These are phyloP conservation scores for Synanthedon andrenaeformis DNA, from an alignment of 2,888 invertebrate species.

Conservation along the genomic window DNA sequence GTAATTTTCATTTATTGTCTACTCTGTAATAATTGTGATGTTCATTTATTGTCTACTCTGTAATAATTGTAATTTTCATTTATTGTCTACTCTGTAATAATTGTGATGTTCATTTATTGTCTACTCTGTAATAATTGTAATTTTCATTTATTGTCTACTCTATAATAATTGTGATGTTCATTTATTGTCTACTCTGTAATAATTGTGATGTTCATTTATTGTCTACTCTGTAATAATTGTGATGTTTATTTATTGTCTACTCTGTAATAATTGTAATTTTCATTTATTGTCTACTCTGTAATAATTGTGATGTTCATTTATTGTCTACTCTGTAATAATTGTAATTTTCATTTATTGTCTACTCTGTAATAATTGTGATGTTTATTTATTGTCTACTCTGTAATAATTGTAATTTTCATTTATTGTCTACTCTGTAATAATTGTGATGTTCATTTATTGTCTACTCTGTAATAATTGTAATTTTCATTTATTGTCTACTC, in stretches of 20 bases:
- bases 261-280: slow-evolving; percentile 14
- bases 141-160: slow-evolving; percentile 7
- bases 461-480: slow-evolving; percentile 14
- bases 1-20: no score
- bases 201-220: no score
- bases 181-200: slow-evolving; percentile 14
- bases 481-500: slow-evolving; percentile 7
- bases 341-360: no score
- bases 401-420: no score
- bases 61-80: no score
- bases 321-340: slow-evolving; percentile 14
- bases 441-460: no score
- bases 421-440: slow-evolving; percentile 14
- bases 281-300: slow-evolving; percentile 14
- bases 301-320: no score
- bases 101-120: no score
- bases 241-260: no score
- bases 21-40: slow-evolving; percentile 14
- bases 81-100: slow-evolving; percentile 14
- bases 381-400: slow-evolving; percentile 14
- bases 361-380: slow-evolving; percentile 14
- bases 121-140: slow-evolving; percentile 14
- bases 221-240: slow-evolving; percentile 14
- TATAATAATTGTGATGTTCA: slow-evolving; percentile 8
- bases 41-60: slow-evolving; percentile 14